Conservation (phyloP, 1,140 invertebrate genomes). For the Thaumatotibia leucotreta region DNA sequence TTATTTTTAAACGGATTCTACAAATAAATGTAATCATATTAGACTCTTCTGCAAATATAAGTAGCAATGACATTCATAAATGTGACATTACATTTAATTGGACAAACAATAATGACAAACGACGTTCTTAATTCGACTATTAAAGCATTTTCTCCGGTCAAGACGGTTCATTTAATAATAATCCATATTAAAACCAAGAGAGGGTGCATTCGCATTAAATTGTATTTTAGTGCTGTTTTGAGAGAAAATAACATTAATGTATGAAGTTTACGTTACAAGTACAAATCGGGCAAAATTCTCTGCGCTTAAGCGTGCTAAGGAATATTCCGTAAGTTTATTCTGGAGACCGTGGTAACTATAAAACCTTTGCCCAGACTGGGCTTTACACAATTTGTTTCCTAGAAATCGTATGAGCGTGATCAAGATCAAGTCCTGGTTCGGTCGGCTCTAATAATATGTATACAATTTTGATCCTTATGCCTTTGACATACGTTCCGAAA, state of each 20-base stretch:
- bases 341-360: neutral
- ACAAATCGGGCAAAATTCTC: constrained; percentile 47
- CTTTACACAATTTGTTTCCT: neutral
- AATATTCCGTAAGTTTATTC: neutral
- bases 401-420: neutral
- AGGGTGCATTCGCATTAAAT: neutral
- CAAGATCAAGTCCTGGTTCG: too few relatives aligned
- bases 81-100: neutral
- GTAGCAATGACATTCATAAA: neutral
- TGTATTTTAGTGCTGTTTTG: constrained; percentile 26
- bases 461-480: too few relatives aligned
- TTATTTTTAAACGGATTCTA: too few relatives aligned
- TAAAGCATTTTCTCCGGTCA: neutral
- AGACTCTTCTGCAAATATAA: neutral
- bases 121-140: neutral
- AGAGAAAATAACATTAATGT: constrained; percentile 53
- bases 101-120: constrained; percentile 1
- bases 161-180: neutral
- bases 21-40: too few relatives aligned
- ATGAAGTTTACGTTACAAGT: constrained; percentile 36
- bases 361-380: neutral
- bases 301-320: neutral
- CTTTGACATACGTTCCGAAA: too few relatives aligned
- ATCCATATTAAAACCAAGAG: neutral
- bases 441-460: too few relatives aligned